phyloP scores from a whole-genome alignment of 64 coral and sea anemone genomes.

The Montipora cactus region DNA sequence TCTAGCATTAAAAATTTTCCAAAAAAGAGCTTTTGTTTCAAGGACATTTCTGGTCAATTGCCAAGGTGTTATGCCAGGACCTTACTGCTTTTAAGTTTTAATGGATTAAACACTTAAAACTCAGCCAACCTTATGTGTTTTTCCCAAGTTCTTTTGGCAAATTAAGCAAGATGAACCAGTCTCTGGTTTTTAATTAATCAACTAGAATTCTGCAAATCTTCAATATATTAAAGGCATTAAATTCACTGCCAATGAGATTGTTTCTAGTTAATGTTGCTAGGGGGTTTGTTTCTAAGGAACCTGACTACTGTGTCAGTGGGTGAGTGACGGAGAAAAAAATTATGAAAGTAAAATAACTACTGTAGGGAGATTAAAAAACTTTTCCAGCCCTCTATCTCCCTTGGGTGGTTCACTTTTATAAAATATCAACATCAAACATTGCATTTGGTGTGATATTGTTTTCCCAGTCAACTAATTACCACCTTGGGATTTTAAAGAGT shows the following conservation, averaged over 20 bases:
- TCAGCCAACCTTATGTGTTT: neutral
- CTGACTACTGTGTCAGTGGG: no score
- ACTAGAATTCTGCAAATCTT: conserved; percentile 1
- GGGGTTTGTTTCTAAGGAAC: no score
- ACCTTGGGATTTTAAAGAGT: neutral
- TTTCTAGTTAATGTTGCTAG: no score
- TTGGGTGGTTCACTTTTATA: no score
- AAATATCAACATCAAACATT: conserved; percentile 15
- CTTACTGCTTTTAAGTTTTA: neutral
- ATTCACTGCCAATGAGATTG: no score
- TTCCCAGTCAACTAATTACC: conserved; percentile 7
- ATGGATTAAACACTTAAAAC: neutral
- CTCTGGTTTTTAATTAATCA: neutral
- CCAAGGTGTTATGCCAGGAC: neutral
- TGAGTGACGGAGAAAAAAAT: no score
- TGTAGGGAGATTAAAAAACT: no score
- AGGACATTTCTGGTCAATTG: neutral
- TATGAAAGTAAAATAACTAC: no score
- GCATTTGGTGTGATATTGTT: conserved; percentile 4
- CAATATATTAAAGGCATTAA: neutral
- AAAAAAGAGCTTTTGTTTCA: neutral
- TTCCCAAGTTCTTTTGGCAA: neutral
- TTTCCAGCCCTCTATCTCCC: no score
- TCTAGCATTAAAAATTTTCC: neutral
- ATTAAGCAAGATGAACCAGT: neutral